Evolutionary conservation across 1,140 invertebrate species (phyloP).

Genomic region (Ostrea denselamellosa): DNA sequence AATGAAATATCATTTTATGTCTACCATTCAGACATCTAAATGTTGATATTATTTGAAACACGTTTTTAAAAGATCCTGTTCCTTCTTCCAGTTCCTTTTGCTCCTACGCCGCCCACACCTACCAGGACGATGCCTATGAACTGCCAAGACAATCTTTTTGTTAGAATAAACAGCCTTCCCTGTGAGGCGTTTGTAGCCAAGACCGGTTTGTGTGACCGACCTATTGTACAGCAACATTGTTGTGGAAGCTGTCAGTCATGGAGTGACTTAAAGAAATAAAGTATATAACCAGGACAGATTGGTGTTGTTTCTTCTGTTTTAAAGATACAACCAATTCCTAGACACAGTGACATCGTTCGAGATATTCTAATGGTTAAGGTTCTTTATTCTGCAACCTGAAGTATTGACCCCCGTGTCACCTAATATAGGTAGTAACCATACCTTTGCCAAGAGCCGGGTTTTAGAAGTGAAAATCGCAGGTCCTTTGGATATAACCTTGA

Average conservation of each 20-base stretch:
- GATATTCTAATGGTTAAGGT: too few relatives aligned
- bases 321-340: neutral
- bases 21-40: neutral
- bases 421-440: too few relatives aligned
- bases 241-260: constrained; percentile 46
- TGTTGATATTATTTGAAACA: neutral
- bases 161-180: constrained; percentile 48
- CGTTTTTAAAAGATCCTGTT: neutral
- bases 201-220: constrained; percentile 49
- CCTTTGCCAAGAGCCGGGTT: too few relatives aligned
- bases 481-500: too few relatives aligned
- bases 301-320: neutral
- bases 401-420: too few relatives aligned
- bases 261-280: constrained; percentile 38
- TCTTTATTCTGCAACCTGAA: too few relatives aligned
- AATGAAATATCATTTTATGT: neutral
- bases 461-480: too few relatives aligned
- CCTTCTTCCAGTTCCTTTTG: constrained; percentile 44
- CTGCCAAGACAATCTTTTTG: constrained; percentile 49
- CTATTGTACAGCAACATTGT: constrained; percentile 50
- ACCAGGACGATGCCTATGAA: constrained; percentile 8
- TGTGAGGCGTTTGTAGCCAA: constrained; percentile 46
- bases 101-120: constrained; percentile 14
- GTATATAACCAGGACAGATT: neutral
- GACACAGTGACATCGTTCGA: too few relatives aligned